A percentile compares a stretch with the other conserved stretches of the same genome.
phyloP scores from a whole-genome alignment of 2,888 invertebrate genomes.

The Papilio gigon region DNA sequence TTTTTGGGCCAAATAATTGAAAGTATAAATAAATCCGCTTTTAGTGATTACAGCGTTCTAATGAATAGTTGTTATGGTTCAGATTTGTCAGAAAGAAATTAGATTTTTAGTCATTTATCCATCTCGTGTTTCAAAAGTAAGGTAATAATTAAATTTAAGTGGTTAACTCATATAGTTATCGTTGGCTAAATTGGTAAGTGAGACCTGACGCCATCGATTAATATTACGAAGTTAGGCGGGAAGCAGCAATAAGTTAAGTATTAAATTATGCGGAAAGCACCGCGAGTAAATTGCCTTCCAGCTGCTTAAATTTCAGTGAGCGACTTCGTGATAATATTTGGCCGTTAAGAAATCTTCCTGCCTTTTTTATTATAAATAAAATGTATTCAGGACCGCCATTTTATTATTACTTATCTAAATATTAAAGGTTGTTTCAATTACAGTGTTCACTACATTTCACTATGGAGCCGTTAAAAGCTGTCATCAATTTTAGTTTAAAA shows the following conservation, averaged over 20 bases:
- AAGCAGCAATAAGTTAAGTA: conserved; percentile 37
- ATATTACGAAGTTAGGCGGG: conserved; percentile 38
- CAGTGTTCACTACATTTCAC: neutral
- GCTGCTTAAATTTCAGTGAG: conserved; percentile 32
- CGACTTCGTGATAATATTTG: conserved; percentile 30
- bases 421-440: neutral
- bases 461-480: too few species aligned
- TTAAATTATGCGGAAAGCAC: conserved; percentile 40
- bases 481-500: too few species aligned
- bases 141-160: conserved; percentile 18
- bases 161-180: conserved; percentile 3
- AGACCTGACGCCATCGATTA: conserved; percentile 36
- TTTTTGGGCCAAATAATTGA: too few species aligned
- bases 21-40: too few species aligned
- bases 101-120: neutral
- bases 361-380: neutral
- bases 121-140: neutral
- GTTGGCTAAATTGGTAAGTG: conserved; percentile 30
- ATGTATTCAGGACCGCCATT: neutral
- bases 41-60: too few species aligned
- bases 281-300: conserved; percentile 36
- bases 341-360: neutral
- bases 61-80: too few species aligned
- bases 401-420: too few species aligned
- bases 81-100: neutral